phyloP scores from a whole-genome alignment of 1,140 invertebrate species.

The Brachionus calyciflorus region DNA sequence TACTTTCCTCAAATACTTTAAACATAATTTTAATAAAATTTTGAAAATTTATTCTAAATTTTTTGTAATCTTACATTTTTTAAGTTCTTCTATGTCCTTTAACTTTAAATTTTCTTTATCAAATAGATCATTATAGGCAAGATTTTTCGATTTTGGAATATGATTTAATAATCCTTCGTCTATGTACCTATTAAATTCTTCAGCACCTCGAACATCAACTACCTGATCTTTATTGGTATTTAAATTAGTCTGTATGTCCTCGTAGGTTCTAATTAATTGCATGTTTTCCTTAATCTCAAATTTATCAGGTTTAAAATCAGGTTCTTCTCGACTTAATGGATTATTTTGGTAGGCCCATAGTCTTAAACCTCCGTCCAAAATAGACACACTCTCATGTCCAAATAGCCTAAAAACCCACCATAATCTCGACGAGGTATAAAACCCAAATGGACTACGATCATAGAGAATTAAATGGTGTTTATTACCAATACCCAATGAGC shows the following conservation, averaged over 20 bases:
- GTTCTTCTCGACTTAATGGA: neutral
- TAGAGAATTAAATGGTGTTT: constrained; percentile 50
- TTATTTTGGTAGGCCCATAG: constrained; percentile 49
- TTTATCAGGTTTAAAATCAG: constrained; percentile 1
- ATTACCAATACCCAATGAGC: constrained; percentile 49
- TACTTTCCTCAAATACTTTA: constrained; percentile 26
- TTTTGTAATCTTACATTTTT: neutral
- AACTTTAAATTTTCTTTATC: constrained; percentile 14
- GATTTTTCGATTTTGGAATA: constrained; percentile 18
- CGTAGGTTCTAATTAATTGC: neutral
- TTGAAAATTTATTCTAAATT: neutral
- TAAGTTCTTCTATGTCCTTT: constrained; percentile 23
- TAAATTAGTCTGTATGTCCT: neutral
- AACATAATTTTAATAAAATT: neutral
- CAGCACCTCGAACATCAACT: neutral
- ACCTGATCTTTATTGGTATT: neutral
- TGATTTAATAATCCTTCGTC: neutral
- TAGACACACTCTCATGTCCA: constrained; percentile 50
- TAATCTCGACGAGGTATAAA: constrained; percentile 49
- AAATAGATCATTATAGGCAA: constrained; percentile 36
- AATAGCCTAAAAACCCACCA: constrained; percentile 51
- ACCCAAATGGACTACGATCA: constrained; percentile 48
- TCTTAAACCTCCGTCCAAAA: constrained; percentile 51
- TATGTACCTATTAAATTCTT: neutral
- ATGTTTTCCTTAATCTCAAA: constrained; percentile 9